A percentile compares a stretch with the other conserved stretches of the same genome.
phyloP scores from a whole-genome alignment of 2,888 invertebrate genomes.

The Ichneumoninae sp. region DNA sequence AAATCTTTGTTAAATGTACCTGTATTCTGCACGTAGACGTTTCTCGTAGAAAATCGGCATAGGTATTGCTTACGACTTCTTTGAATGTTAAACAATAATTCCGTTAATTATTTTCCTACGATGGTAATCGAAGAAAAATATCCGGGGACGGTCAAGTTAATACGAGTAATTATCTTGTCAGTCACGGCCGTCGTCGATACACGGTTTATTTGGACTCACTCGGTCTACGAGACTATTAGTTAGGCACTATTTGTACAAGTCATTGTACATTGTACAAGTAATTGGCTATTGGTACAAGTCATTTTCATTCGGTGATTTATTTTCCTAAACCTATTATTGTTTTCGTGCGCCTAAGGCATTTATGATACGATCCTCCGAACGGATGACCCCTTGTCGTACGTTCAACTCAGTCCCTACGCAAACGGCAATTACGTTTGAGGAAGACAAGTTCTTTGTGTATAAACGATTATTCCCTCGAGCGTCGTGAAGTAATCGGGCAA shows the following conservation, averaged over 20 bases:
- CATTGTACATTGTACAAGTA: too few relatives aligned
- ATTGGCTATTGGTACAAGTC: neutral
- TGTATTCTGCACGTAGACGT: neutral
- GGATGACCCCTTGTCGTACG: neutral
- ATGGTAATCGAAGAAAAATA: neutral
- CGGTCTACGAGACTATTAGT: neutral
- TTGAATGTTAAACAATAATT: neutral
- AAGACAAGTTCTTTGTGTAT: neutral
- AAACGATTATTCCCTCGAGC: neutral
- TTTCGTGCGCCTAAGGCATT: neutral
- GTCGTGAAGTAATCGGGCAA: neutral
- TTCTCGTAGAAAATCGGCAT: neutral
- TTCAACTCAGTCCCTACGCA: neutral
- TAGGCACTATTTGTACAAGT: neutral
- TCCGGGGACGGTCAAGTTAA: neutral
- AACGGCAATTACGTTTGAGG: neutral
- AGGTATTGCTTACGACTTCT: neutral
- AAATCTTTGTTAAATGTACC: neutral
- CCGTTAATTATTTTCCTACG: neutral
- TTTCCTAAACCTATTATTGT: neutral
- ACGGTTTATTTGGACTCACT: neutral
- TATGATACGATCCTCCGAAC: neutral
- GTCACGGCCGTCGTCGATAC: neutral
- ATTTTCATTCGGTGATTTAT: neutral
- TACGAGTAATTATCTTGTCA: neutral